Evolutionary conservation across 2,888 invertebrate species (phyloP), one percentile per base, ranked within the genome.

Genomic region (Brenthis ino): DNA sequence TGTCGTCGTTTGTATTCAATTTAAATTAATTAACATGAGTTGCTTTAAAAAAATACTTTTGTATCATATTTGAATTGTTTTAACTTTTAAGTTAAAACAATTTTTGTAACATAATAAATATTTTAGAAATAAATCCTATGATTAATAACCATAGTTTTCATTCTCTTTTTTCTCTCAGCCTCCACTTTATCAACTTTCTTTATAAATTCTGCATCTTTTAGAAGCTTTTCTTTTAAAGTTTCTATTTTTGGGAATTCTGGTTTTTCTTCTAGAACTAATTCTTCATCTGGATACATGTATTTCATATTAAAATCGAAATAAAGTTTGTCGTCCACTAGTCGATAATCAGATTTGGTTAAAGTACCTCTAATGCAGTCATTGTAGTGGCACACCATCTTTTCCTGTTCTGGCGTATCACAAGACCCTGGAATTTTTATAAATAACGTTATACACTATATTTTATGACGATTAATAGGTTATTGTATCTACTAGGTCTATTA

Each of bases 331-430:
- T 93, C 92, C 0, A 93, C 89, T 56, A 92, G 76, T 0, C 88
- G 78, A 73, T 93, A 93, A 77, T 93, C 92, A 0, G 89, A 87
- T 69, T 87, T 90, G 0, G 82, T 75, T 1, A 91, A 76, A 0
- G 91, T 92, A 1, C 92, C 93, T 60, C 94, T 83, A 12, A 95
- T 78, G 74, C 93, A 94, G 79, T 95, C 95, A 80, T 94, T 93
- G 81, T 95, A 95, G 70, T 88, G 86, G 57, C 91, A 87, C 0
- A 95, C 94, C n/a, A 92, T 91, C 70, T 93, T 93, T 75, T 95
- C 95, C 80, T 95, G 95, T 70, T 93, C 93, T 67, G 90, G 90
- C 0, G 95, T 95, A 81, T 95, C 95, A 65, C 95, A 93, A 2
- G 95, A 95, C 33, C 95, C 94, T 79, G 93, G 3, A 75, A 76